These are phyloP conservation scores for Lepilemur septentrionalis DNA, from an alignment of 2,797 vertebrate species.

Conservation along the genomic window DNA sequence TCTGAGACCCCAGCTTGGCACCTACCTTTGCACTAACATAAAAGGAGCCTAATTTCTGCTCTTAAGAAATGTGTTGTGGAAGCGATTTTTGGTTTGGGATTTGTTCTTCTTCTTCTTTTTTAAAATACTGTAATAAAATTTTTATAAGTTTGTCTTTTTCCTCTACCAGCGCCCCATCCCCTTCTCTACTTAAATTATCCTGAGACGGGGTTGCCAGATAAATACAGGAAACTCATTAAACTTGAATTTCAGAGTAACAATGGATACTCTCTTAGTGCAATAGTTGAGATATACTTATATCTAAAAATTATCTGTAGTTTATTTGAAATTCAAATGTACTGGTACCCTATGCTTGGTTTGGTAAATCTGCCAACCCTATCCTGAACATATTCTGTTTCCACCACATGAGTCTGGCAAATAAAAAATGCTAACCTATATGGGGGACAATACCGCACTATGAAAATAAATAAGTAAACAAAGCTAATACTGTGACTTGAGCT, in stretches of 20 bases:
- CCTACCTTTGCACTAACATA: constrained; percentile 48
- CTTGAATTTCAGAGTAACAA: constrained; percentile 23
- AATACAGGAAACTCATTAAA: background rate
- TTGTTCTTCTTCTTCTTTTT: background rate
- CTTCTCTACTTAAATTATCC: background rate
- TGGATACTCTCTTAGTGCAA: background rate
- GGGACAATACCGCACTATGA: background rate
- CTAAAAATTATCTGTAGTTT: background rate
- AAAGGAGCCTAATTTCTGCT: constrained; percentile 65
- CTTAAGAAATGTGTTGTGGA: constrained; percentile 53
- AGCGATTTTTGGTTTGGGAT: constrained; percentile 28
- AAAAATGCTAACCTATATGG: background rate
- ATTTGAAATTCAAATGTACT: constrained; percentile 22
- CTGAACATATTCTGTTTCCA: background rate
- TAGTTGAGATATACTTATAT: background rate
- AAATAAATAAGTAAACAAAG: background rate
- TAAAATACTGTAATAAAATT: background rate
- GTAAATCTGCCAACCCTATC: background rate
- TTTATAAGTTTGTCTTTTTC: constrained; percentile 13
- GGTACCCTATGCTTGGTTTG: background rate
- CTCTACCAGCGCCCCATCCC: background rate
- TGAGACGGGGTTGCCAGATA: background rate
- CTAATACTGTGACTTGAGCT: background rate
- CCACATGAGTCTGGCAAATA: background rate
- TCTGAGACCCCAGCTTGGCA: constrained; percentile 71